A percentile compares a stretch with the other conserved stretches of the same genome.
These are phyloP conservation scores for Limnephilus lunatus DNA, from an alignment of 2,888 invertebrate genomes.

Conservation along the genomic window DNA sequence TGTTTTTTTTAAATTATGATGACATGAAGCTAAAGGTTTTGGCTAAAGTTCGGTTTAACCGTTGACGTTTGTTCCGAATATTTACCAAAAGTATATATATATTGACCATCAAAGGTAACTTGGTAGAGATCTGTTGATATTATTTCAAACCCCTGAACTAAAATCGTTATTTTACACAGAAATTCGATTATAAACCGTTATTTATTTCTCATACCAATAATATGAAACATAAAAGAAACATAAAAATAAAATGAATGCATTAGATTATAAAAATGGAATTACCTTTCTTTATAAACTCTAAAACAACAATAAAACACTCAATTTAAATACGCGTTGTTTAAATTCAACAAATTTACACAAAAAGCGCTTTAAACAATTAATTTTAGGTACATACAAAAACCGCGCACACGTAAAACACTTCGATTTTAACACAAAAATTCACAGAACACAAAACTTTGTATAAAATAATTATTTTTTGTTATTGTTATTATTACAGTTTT, in stretches of 20 bases:
- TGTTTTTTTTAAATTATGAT: no score
- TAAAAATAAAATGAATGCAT: background rate
- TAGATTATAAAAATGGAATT: background rate
- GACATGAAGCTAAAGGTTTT: no score
- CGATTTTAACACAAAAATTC: background rate
- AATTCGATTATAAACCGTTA: background rate
- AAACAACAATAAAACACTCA: background rate
- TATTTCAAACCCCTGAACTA: no score
- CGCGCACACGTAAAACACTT: background rate
- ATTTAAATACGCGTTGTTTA: background rate
- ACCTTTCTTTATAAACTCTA: background rate
- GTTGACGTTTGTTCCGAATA: no score
- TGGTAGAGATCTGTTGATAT: no score
- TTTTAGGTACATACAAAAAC: background rate
- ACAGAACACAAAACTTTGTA: background rate
- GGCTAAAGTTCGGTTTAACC: no score
- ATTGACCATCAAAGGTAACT: no score
- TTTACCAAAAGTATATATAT: no score
- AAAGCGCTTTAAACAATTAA: background rate
- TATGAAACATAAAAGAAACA: background rate
- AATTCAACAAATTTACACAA: background rate
- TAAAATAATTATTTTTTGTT: background rate
- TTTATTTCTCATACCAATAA: background rate
- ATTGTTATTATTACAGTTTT: background rate
- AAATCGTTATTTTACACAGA: background rate